These are phyloP conservation scores for Himalopsyche kuldschensis DNA, from an alignment of 2,888 invertebrate species.

Conservation along the genomic window DNA sequence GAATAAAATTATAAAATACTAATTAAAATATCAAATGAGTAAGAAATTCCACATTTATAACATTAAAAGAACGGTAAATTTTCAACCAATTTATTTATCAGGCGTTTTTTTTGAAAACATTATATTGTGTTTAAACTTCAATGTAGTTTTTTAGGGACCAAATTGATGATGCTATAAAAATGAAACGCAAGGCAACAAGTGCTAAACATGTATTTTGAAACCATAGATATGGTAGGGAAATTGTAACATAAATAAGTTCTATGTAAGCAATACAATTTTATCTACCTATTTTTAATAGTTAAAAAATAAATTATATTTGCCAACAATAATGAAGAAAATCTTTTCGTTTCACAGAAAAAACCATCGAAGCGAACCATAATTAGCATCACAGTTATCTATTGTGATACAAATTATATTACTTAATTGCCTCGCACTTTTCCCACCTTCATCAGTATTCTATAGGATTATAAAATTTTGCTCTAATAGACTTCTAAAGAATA, in stretches of 20 bases:
- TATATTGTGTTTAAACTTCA: no score
- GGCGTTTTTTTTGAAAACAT: no score
- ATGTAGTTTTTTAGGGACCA: no score
- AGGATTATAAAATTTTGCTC: background rate
- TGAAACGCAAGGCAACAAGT: no score
- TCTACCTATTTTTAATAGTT: background rate
- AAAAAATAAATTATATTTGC: background rate
- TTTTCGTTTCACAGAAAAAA: background rate
- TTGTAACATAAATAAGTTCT: background rate
- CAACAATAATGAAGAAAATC: background rate
- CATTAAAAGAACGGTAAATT: no score
- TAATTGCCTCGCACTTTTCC: background rate
- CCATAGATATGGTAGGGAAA: background rate
- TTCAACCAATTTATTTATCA: no score
- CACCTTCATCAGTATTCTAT: background rate
- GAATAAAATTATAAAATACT: no score
- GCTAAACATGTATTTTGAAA: background rate
- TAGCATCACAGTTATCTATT: background rate
- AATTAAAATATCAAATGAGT: no score
- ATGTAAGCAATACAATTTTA: background rate
- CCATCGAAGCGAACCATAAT: background rate
- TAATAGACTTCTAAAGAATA: background rate
- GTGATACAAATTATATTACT: background rate
- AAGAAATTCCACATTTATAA: no score
- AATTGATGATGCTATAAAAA: no score